Evolutionary conservation across 1,140 invertebrate species (phyloP).

Genomic region (Hesperophylax magnus): DNA sequence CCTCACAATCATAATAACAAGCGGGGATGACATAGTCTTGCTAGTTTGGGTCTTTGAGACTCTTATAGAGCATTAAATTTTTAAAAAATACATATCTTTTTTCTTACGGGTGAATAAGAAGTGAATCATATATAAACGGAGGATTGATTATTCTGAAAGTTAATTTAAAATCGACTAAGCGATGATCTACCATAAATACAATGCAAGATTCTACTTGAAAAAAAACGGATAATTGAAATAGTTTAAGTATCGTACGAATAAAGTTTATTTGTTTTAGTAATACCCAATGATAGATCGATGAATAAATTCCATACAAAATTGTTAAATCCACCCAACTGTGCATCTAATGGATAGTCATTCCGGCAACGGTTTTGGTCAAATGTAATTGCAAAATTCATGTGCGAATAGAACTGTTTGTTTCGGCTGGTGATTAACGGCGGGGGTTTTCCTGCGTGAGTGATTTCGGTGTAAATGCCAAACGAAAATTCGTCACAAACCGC

Average conservation of each 20-base stretch:
- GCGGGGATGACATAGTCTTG: too few species aligned
- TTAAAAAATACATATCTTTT: too few species aligned
- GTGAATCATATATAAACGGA: too few species aligned
- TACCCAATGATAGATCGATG: not conserved
- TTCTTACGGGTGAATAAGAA: too few species aligned
- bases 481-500: slow-evolving; percentile 25
- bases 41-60: too few species aligned
- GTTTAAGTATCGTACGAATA: not conserved
- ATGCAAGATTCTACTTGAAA: not conserved
- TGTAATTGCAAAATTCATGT: slow-evolving; percentile 42
- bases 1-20: too few species aligned
- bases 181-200: too few species aligned
- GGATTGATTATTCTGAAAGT: too few species aligned
- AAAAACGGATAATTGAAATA: not conserved
- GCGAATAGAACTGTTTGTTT: slow-evolving; percentile 27
- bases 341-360: not conserved
- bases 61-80: too few species aligned
- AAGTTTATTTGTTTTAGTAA: not conserved
- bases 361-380: slow-evolving; percentile 24
- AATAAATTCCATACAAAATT: not conserved
- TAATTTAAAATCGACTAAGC: too few species aligned
- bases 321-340: not conserved
- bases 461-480: slow-evolving; percentile 30
- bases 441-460: slow-evolving; percentile 7
- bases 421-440: slow-evolving; percentile 22